Evolutionary conservation across 2,113 vertebrate species (phyloP), one percentile per base, ranked within the genome.

Genomic region (Pleuronectes platessa): DNA sequence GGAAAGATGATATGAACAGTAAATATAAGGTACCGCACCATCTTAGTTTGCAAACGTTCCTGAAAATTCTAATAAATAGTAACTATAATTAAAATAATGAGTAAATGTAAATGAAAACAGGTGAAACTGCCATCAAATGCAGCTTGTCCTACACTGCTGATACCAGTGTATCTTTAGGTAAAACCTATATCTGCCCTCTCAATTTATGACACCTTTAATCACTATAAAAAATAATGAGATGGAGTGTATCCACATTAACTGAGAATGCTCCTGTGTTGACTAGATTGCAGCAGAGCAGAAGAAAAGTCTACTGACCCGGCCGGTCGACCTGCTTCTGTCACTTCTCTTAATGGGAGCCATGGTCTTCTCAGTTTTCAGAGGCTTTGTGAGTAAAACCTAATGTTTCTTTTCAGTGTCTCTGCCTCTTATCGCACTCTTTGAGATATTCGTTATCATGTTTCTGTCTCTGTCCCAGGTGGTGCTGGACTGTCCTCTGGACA

Each of bases 401-500:
- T 10, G 2, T 13, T 21, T 54, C 31, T 27, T 18, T 21, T 12
- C 10, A 23, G 10, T 24, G 17, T 64, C 13, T 37, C 67, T 54
- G 15, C 35, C 2, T 37, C 11, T 2, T 17, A 20, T n/a, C 59
- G 5, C 12, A 15, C 21, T 58, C n/a, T 18, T 17, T 15, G 27
- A 60, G 37, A 42, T 15, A 11, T 51, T 4, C 56, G 21, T 7
- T 64, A 15, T 26, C 11, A 23, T 42, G 31, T 61, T 4, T 51
- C 15, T 51, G 31, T 61, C 15, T 51, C 15, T 51, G 17, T 18
- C 56, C 31, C 45, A 99, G 98, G 96, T 98, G 73, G 95, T 95
- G 21, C 87, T 99, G 26, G 96, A 99, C 68, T 98, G 97, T 87
- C 94, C 96, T 0, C 88, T 96, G 0, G 96, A 98, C 0, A 37